These are phyloP conservation scores for Cnemophilus loriae DNA, from an alignment of 2,113 vertebrate genomes.

Conservation along the genomic window DNA sequence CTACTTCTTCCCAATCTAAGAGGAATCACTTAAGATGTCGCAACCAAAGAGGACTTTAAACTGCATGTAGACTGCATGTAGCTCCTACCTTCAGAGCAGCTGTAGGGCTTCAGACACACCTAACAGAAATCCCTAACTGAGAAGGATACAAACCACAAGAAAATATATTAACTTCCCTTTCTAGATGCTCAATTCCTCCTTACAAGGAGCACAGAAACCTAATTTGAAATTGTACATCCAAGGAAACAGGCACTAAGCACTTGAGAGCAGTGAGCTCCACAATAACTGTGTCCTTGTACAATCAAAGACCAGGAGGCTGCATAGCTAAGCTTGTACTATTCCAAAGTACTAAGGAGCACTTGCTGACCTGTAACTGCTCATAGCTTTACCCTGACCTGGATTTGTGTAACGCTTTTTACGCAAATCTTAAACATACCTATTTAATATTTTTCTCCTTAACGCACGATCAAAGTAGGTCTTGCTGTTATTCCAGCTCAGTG, in stretches of 20 bases:
- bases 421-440: neutral
- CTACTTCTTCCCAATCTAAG: neutral
- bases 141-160: neutral
- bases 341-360: neutral
- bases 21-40: fast-evolving
- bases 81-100: neutral
- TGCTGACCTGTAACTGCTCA: neutral
- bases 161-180: neutral
- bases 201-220: neutral
- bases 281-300: neutral
- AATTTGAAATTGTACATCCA: neutral
- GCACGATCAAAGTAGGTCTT: neutral
- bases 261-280: fast-evolving
- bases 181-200: neutral
- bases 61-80: neutral
- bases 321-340: neutral
- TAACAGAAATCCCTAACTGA: neutral
- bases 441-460: neutral
- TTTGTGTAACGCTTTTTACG: neutral
- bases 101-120: neutral
- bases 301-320: neutral
- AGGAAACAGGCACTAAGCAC: neutral
- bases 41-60: neutral
- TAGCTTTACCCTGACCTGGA: neutral
- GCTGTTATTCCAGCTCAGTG: neutral